Evolutionary conservation across 2,888 invertebrate species (phyloP).

Genomic region (Drosophila emarginata): DNA sequence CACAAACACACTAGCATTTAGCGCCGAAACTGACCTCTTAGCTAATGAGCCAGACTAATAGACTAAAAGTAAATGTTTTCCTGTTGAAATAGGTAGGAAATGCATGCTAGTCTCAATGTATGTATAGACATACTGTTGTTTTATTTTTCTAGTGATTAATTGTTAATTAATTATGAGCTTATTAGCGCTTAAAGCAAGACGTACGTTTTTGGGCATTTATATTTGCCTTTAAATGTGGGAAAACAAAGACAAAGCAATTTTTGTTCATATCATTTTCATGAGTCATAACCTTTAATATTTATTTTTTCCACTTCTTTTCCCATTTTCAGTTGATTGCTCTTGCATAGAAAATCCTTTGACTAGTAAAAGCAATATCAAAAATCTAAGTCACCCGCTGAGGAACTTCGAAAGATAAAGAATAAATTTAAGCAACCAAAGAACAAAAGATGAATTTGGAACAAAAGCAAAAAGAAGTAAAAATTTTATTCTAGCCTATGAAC

Average conservation of each 20-base stretch:
- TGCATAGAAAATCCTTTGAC: not conserved
- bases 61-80: conserved; percentile 2
- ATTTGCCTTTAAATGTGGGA: not conserved
- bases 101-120: not conserved
- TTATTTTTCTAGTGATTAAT: conserved; percentile 61
- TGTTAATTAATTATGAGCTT: conserved; percentile 74
- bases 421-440: no score
- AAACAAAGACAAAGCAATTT: conserved; percentile 6
- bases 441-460: no score
- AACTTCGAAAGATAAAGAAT: not conserved
- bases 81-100: not conserved
- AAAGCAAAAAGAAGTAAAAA: no score
- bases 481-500: no score
- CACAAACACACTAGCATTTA: conserved; percentile 42
- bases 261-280: conserved; percentile 35
- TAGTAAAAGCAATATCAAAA: not conserved
- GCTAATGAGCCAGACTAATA: conserved; percentile 23
- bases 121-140: conserved; percentile 13
- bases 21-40: conserved; percentile 34
- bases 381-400: not conserved
- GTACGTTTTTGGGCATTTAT: not conserved
- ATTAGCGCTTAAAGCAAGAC: conserved; percentile 47
- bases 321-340: not conserved
- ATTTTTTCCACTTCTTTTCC: conserved; percentile 6
- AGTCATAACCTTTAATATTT: conserved; percentile 30